Base-by-base conservation (phyloP, 2,797 vertebrate species). In the Spatula clypeata region DNA sequence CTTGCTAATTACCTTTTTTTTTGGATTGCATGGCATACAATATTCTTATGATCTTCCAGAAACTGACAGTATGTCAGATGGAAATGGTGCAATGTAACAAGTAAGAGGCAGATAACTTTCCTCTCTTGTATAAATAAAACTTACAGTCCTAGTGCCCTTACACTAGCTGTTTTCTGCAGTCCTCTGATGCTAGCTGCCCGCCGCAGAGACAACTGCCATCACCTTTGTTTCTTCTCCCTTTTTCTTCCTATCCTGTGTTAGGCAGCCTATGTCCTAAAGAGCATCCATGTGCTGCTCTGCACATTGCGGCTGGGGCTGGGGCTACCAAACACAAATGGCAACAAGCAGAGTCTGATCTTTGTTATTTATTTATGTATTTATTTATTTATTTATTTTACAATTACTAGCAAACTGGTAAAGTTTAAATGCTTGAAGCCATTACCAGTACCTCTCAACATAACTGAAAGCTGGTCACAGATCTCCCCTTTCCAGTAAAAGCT, bases 1-100 rank as follows among this genome's bases (percentile, higher is more conserved):
- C 93, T 93, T 93, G 83, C 95, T 97, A 97, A 97, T 97, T 95
- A 97, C 90, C 77, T 77, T 64, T 64, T 42, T 42, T 49, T 97
- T 49, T 69, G 71, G 86, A 93, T 74, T 91, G 92, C 92, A 91
- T 53, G 85, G 90, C 58, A 66, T 55, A 90, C n/a, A 91, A 64
- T 24, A 80, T 95, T 65, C 94, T 62, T 97, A 91, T 85, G 77
- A 95, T 97, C 92, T 95, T 88, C 61, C 61, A 92, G 84, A 87
- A 95, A 44, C 29, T 89, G 94, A 87, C 93, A 95, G 54, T 29
- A 29, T 24, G 86, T 77, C 21, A 49, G 69, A 75, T 14, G 12
- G 12, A 88, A 91, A 70, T 11, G 66, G 53, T 79, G 67, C 71
- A 65, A 64, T 8, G 7, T 15, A 75, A 42, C 47, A 53, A 62